Evolutionary conservation across 2,888 invertebrate species (phyloP).

Genomic region (Piscicola geometra): DNA sequence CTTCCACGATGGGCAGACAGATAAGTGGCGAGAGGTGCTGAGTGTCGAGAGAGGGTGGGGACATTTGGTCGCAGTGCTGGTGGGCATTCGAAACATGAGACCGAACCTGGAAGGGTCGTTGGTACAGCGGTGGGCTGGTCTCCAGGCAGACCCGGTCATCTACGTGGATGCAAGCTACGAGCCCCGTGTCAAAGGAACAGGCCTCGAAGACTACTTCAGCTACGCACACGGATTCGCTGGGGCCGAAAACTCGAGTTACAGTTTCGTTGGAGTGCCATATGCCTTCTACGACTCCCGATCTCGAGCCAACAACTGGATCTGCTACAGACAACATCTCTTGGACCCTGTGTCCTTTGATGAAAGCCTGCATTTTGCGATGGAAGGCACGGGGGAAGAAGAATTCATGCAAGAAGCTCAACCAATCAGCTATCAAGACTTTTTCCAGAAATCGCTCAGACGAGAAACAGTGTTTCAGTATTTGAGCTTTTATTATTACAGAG

Average conservation of each 20-base stretch:
- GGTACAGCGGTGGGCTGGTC: conserved; percentile 41
- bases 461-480: conserved; percentile 37
- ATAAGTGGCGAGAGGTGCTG: conserved; percentile 38
- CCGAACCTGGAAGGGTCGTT: conserved; percentile 38
- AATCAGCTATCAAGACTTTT: conserved; percentile 33
- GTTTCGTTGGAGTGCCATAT: conserved; percentile 43
- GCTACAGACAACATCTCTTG: conserved; percentile 44
- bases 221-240: conserved; percentile 44
- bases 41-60: conserved; percentile 40
- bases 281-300: conserved; percentile 35
- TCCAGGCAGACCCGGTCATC: conserved; percentile 43
- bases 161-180: conserved; percentile 38
- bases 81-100: conserved; percentile 42
- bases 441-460: conserved; percentile 3
- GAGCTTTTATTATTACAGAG: conserved; percentile 40
- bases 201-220: conserved; percentile 46
- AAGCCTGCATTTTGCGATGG: conserved; percentile 42
- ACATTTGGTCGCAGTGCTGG: conserved; percentile 41
- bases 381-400: conserved; percentile 37
- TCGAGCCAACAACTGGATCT: conserved; percentile 43
- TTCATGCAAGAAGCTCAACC: conserved; percentile 25
- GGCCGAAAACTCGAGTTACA: conserved; percentile 44
- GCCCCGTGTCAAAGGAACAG: conserved; percentile 42
- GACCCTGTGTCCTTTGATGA: conserved; percentile 43
- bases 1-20: conserved; percentile 39